These are phyloP conservation scores for Cyphomyrus discorhynchus DNA, from an alignment of 2,113 vertebrate genomes.

Conservation along the genomic window DNA sequence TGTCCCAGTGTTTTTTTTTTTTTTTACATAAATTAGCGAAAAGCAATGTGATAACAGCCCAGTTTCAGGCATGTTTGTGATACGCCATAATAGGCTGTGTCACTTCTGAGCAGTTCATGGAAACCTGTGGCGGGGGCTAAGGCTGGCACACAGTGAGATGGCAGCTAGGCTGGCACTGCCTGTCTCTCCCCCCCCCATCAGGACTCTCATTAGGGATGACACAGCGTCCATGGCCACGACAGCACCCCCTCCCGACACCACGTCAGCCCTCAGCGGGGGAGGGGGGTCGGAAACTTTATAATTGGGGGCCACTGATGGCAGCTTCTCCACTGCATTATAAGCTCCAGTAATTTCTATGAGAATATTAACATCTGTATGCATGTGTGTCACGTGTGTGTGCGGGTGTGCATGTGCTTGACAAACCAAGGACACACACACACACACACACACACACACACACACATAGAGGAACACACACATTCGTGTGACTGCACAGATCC, in stretches of 20 bases:
- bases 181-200: slow-evolving; percentile 7
- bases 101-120: background rate
- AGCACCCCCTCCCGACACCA: slow-evolving; percentile 25
- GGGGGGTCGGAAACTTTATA: slow-evolving; percentile 64
- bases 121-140: background rate
- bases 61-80: background rate
- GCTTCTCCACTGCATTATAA: slow-evolving; percentile 70
- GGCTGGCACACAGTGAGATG: background rate
- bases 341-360: slow-evolving; percentile 63
- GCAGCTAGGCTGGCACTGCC: background rate
- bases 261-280: slow-evolving; percentile 44
- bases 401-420: slow-evolving; percentile 21
- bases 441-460: background rate
- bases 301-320: slow-evolving; percentile 70
- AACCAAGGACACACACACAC: background rate
- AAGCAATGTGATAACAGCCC: background rate
- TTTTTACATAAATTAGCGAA: background rate
- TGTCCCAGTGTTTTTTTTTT: background rate
- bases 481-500: background rate
- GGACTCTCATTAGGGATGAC: slow-evolving; percentile 58
- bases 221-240: slow-evolving; percentile 47
- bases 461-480: background rate
- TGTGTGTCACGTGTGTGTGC: background rate
- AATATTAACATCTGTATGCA: slow-evolving; percentile 32
- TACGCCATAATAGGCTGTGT: background rate